phyloP scores from a whole-genome alignment of 2,113 vertebrate species.

The Cervus canadensis region DNA sequence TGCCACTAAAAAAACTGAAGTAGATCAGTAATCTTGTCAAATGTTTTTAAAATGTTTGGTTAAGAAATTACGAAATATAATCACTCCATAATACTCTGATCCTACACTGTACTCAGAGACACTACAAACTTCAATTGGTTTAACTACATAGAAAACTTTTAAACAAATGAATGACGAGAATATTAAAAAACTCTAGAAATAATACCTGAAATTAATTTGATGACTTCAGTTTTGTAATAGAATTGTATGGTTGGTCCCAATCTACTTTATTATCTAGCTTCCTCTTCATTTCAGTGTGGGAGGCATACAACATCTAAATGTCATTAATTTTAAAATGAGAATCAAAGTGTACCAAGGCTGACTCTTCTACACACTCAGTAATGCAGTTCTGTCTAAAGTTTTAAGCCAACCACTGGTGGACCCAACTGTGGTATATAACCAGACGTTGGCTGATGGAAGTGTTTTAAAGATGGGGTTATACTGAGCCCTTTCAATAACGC shows the following conservation, averaged over 20 bases:
- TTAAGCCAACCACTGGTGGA: neutral
- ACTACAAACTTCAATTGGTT: neutral
- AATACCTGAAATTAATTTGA: neutral
- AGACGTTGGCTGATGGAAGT: neutral
- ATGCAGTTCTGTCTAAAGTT: neutral
- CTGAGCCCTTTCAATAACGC: neutral
- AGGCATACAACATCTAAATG: neutral
- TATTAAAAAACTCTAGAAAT: neutral
- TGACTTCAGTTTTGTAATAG: neutral
- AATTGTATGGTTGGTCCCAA: neutral
- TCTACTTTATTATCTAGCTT: neutral
- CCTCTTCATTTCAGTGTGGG: neutral
- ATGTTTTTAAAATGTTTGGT: slow-evolving; percentile 23
- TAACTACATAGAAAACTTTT: neutral
- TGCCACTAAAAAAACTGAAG: neutral
- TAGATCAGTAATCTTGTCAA: slow-evolving; percentile 1
- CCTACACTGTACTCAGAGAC: neutral
- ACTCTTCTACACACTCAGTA: neutral
- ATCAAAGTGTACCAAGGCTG: neutral
- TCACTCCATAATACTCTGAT: neutral
- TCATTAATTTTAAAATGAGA: slow-evolving; percentile 18
- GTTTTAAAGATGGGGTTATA: neutral
- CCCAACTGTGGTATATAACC: neutral
- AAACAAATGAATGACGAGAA: neutral
- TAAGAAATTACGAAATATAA: slow-evolving; percentile 43